Conservation (phyloP, 2,797 vertebrate genomes). For the Diplodus sargus region DNA sequence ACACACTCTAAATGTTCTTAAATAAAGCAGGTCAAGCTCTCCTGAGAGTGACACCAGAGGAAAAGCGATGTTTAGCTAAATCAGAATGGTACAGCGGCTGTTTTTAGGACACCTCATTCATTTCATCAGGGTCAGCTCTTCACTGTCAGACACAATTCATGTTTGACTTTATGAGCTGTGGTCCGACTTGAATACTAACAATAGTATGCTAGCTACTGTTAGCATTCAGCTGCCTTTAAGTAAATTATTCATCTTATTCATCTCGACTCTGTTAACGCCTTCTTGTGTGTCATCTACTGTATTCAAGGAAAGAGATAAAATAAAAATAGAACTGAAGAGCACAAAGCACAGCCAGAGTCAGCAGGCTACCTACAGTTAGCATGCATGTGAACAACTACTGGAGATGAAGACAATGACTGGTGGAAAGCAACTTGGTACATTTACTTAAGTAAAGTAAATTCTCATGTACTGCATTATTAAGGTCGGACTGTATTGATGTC, state of each 20-base stretch:
- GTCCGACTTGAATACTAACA: background rate
- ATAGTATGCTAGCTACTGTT: background rate
- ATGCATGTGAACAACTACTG: too few relatives aligned
- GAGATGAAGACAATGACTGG: too few relatives aligned
- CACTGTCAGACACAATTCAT: background rate
- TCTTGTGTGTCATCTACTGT: too few relatives aligned
- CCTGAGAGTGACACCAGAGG: too few relatives aligned
- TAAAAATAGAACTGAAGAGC: background rate
- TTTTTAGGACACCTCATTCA: background rate
- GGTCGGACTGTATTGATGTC: background rate
- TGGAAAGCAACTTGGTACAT: background rate
- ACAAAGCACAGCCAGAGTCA: too few relatives aligned
- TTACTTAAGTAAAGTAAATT: background rate
- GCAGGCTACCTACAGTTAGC: too few relatives aligned
- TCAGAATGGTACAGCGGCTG: background rate
- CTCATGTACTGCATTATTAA: background rate
- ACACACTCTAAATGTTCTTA: too few relatives aligned
- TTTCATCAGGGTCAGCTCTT: background rate
- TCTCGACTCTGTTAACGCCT: too few relatives aligned
- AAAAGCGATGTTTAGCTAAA: too few relatives aligned
- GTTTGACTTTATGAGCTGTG: background rate
- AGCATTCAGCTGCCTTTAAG: background rate
- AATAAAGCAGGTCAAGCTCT: too few relatives aligned
- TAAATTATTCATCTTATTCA: too few relatives aligned
- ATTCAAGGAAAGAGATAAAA: background rate